Evolutionary conservation across 2,113 vertebrate species (phyloP).

Genomic region (Elachura formosa): DNA sequence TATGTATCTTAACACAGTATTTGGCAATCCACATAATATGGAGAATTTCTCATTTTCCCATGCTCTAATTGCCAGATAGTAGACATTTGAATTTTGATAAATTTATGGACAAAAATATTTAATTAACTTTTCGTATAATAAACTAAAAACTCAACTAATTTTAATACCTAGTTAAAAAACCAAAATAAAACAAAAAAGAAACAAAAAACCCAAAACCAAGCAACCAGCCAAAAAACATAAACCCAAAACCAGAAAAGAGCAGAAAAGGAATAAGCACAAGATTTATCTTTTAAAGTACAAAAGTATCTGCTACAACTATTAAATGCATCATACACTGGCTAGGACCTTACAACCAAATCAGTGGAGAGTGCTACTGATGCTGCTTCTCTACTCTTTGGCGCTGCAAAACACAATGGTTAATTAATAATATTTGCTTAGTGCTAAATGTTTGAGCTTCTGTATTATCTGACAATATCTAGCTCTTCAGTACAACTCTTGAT

Average conservation of each 20-base stretch:
- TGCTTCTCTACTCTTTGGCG: neutral
- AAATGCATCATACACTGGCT: neutral
- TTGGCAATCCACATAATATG: neutral
- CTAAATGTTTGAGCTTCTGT: neutral
- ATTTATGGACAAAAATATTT: neutral
- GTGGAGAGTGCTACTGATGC: neutral
- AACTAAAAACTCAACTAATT: neutral
- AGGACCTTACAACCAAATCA: neutral
- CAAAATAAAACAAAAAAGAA: neutral
- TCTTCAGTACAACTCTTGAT: neutral
- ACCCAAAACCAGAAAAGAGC: rapidly evolving
- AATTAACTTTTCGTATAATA: neutral
- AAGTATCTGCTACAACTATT: neutral
- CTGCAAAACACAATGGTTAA: neutral
- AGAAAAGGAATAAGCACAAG: neutral
- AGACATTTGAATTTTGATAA: neutral
- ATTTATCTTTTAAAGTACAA: neutral
- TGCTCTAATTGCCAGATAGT: neutral
- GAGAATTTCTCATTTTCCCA: neutral
- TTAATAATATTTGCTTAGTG: neutral
- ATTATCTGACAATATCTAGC: neutral
- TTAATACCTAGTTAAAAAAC: neutral
- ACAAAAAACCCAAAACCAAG: neutral
- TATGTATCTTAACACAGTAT: neutral
- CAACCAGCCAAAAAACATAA: too few relatives aligned